These are phyloP conservation scores for Drosophila baimaii DNA, from an alignment of 1,140 invertebrate genomes.

Conservation along the genomic window DNA sequence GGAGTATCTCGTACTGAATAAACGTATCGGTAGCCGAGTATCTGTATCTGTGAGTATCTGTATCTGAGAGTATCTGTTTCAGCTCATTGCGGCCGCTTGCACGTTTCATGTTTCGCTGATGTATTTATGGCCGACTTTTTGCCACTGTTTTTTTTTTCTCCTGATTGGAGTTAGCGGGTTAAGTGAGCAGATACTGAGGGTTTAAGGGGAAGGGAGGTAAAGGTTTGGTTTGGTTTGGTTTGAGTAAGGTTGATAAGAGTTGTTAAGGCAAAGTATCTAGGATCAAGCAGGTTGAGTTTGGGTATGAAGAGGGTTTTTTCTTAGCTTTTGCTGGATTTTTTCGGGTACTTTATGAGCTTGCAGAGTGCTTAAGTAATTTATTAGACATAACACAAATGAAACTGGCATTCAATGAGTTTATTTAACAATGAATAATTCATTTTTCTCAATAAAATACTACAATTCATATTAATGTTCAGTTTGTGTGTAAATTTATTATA, in stretches of 20 bases:
- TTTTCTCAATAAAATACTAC: neutral
- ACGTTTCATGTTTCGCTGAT: constrained; percentile 55
- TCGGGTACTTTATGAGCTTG: no score
- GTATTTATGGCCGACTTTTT: constrained; percentile 46
- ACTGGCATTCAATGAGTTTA: neutral
- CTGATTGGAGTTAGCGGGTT: constrained; percentile 37
- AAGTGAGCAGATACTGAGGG: constrained; percentile 5
- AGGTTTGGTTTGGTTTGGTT: constrained; percentile 16
- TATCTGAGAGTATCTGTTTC: constrained; percentile 34
- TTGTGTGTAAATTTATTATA: neutral
- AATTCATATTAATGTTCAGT: neutral
- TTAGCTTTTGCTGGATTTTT: neutral
- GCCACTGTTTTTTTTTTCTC: constrained; percentile 24
- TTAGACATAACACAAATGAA: neutral
- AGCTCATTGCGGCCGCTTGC: constrained; percentile 23
- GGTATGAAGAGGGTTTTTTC: neutral
- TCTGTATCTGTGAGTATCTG: constrained; percentile 22
- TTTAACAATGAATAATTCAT: neutral
- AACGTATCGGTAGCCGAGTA: constrained; percentile 27
- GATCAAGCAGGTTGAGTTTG: constrained; percentile 1
- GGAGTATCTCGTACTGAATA: constrained; percentile 38
- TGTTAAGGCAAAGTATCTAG: constrained; percentile 7
- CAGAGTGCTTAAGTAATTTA: neutral
- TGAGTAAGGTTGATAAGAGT: constrained; percentile 12
- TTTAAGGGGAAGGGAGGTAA: constrained; percentile 4